Conservation (phyloP, 2,113 vertebrate species). For the Poeciliopsis turrubarensis region DNA sequence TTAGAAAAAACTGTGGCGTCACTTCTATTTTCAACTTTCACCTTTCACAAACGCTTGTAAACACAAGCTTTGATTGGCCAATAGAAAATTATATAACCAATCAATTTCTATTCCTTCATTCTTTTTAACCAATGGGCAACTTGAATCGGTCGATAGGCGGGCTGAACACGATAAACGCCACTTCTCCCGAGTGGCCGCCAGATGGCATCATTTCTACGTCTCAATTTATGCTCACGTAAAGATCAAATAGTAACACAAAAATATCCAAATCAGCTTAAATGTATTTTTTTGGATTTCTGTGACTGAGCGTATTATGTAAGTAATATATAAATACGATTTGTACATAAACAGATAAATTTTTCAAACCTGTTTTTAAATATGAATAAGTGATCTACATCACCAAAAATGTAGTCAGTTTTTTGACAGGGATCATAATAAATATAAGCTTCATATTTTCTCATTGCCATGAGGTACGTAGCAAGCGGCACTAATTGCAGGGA, state of each 20-base stretch:
- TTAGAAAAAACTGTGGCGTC: background rate
- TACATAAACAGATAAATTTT: too few species aligned
- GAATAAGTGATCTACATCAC: too few species aligned
- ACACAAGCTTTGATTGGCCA: conserved; percentile 48
- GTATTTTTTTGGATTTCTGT: too few species aligned
- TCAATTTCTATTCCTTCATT: background rate
- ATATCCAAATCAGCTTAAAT: too few species aligned
- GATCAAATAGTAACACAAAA: background rate
- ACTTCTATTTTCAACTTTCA: background rate
- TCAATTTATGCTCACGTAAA: background rate
- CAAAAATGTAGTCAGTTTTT: background rate
- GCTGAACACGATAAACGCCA: background rate
- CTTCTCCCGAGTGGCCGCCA: conserved; percentile 1
- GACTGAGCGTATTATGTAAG: too few species aligned
- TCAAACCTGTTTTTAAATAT: too few species aligned
- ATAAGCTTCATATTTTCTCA: background rate
- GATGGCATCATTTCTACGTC: conserved; percentile 22
- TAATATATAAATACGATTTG: too few species aligned
- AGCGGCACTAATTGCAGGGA: background rate
- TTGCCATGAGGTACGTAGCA: background rate
- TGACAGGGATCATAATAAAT: background rate
- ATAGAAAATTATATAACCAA: background rate
- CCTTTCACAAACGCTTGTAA: conserved; percentile 14
- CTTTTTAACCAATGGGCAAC: conserved; percentile 48
- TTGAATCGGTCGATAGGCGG: conserved; percentile 1